phyloP scores from a whole-genome alignment of 2,888 invertebrate genomes.

The Leptinotarsa haldemani region DNA sequence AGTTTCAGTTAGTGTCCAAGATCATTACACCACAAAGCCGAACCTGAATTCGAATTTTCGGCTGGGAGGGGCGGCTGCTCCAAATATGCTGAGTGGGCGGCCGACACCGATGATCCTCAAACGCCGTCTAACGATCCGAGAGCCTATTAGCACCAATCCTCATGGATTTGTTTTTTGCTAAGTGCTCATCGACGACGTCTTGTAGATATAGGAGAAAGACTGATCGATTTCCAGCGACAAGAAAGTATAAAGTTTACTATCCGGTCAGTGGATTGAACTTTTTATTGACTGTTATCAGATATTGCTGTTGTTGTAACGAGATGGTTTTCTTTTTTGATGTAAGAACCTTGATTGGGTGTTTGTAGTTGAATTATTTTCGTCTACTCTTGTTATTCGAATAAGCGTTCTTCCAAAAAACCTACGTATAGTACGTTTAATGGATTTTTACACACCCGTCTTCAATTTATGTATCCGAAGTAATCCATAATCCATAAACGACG shows the following conservation, averaged over 20 bases:
- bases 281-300: too few species aligned
- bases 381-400: too few species aligned
- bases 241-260: neutral
- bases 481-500: too few species aligned
- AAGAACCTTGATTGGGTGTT: too few species aligned
- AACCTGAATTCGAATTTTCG: neutral
- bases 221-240: slow-evolving; percentile 14
- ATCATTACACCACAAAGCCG: neutral
- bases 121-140: slow-evolving; percentile 44
- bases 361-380: too few species aligned
- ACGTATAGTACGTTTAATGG: too few species aligned
- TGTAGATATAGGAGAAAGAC: slow-evolving; percentile 22
- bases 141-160: slow-evolving; percentile 46
- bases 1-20: too few species aligned
- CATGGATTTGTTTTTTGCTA: slow-evolving; percentile 45
- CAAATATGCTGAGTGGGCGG: slow-evolving; percentile 47
- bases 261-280: neutral
- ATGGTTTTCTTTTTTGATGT: too few species aligned
- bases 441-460: too few species aligned
- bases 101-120: slow-evolving; percentile 46
- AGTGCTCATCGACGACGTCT: slow-evolving; percentile 26
- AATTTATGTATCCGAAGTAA: too few species aligned
- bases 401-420: too few species aligned
- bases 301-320: too few species aligned
- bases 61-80: slow-evolving; percentile 29